phyloP scores from a whole-genome alignment of 1,140 invertebrate species.

The Drosophila mauritiana region DNA sequence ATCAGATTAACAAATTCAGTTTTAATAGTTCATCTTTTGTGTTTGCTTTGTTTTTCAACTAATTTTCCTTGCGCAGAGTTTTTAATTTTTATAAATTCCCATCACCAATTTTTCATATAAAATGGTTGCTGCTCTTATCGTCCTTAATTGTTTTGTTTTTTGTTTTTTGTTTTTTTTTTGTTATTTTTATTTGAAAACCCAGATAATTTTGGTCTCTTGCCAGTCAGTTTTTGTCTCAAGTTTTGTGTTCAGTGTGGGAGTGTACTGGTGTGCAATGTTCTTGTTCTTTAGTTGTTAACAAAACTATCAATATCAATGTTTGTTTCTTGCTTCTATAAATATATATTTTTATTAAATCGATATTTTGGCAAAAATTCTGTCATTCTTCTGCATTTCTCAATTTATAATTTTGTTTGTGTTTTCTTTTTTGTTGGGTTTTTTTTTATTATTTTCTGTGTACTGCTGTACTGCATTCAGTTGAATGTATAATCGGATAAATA shows the following conservation, averaged over 20 bases:
- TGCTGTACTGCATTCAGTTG: conserved; percentile 60
- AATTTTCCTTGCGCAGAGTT: conserved; percentile 34
- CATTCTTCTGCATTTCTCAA: conserved; percentile 40
- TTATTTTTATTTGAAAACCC: conserved; percentile 77
- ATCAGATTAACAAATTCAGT: conserved; percentile 71
- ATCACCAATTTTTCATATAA: conserved; percentile 69
- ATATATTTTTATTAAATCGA: conserved; percentile 74
- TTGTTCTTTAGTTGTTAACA: conserved; percentile 63
- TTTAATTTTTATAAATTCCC: conserved; percentile 69
- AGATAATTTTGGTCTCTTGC: conserved; percentile 83
- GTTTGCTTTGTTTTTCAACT: conserved; percentile 34
- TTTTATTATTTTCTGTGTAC: conserved; percentile 57
- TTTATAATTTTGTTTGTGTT: conserved; percentile 47
- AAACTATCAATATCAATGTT: conserved; percentile 80
- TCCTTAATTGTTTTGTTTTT: conserved; percentile 46
- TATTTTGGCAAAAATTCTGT: conserved; percentile 79
- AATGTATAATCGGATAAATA: conserved; percentile 64
- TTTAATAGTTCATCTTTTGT: conserved; percentile 60
- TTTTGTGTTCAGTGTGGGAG: conserved; percentile 56
- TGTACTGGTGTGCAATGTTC: conserved; percentile 56
- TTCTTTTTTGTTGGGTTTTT: conserved; percentile 38
- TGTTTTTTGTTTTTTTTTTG: conserved; percentile 33
- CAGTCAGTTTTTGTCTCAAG: conserved; percentile 83
- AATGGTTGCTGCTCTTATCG: conserved; percentile 64
- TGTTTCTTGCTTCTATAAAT: conserved; percentile 77